Evolutionary conservation across 2,888 invertebrate genomes (phyloP), one percentile per base, ranked within the genome.

Genomic region (Perdita meconis): DNA sequence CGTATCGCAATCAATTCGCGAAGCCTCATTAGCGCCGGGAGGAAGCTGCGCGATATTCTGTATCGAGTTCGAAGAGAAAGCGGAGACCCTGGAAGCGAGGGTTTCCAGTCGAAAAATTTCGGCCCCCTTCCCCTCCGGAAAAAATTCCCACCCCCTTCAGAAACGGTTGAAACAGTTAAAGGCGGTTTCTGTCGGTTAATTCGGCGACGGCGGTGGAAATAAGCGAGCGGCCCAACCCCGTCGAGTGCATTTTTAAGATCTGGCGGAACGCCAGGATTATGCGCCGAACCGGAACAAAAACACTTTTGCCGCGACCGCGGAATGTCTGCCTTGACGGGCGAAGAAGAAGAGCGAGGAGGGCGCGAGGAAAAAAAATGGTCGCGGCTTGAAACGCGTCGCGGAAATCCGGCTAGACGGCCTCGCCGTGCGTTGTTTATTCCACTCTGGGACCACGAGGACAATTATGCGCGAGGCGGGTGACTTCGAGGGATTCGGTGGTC

Each of bases 231-330:
- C 22, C 38, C 47, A n/a, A n/a, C 36, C 36, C 42, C 19, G 19
- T 64, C 71, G 68, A 71, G 77, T 47, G 79, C 56, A 77, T 77
- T 83, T 83, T 83, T 81, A 79, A 79, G 83, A 81, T 77, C 65
- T 83, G 79, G 79, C 77, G 16, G n/a, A 26, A 38, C 50, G 75
- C 78, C 76, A 78, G 30, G 51, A 56, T 80, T 80, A 71, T 76
- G 68, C 63, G 73, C 26, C 24, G 63, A 69, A 69, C 42, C 63
- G 68, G 65, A 76, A 80, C 64, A 80, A 78, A 80, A 82, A 72
- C 71, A 71, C 42, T 74, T 78, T 75, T 73, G 64, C 55, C 36
- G 36, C 24, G 44, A 47, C 59, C 68, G 67, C 70, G 56, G 59
- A 80, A 57, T 30, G 70, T 65, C 63, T 51, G 60, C 50, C 40